Evolutionary conservation across 2,888 invertebrate species (phyloP).

Genomic region (Schizotus pectinicornis): DNA sequence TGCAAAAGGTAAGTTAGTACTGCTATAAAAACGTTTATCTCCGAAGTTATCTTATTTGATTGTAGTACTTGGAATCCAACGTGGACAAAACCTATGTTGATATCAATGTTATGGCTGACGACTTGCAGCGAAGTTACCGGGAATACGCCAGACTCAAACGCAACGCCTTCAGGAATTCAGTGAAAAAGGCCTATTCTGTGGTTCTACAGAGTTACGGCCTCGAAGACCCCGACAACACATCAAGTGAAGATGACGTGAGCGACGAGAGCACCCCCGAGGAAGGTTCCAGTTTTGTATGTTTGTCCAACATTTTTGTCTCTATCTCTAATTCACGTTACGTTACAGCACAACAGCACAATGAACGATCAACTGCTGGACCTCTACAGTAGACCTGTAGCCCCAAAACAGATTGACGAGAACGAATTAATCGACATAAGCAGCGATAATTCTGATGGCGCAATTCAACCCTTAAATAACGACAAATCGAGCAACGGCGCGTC

Average conservation of each 20-base stretch:
- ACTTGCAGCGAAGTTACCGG: slow-evolving; percentile 73
- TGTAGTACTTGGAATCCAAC: slow-evolving; percentile 79
- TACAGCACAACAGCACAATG: slow-evolving; percentile 37
- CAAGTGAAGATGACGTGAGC: slow-evolving; percentile 63
- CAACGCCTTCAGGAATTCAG: slow-evolving; percentile 77
- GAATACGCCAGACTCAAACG: slow-evolving; percentile 85
- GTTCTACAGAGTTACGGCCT: slow-evolving; percentile 73
- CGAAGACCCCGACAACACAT: slow-evolving; percentile 60
- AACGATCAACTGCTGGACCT: slow-evolving; percentile 60
- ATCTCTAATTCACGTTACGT: background rate
- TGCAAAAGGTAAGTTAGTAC: slow-evolving; percentile 58
- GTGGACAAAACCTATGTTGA: slow-evolving; percentile 81
- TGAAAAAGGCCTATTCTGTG: slow-evolving; percentile 78
- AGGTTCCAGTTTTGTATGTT: slow-evolving; percentile 11
- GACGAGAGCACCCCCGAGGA: slow-evolving; percentile 44
- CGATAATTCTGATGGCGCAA: slow-evolving; percentile 70
- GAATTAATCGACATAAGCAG: slow-evolving; percentile 83
- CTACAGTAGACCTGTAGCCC: slow-evolving; percentile 54
- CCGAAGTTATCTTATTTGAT: slow-evolving; percentile 26
- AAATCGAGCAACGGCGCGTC: slow-evolving; percentile 51
- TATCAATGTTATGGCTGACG: slow-evolving; percentile 83
- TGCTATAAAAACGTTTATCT: slow-evolving; percentile 8
- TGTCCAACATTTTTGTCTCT: slow-evolving; percentile 6
- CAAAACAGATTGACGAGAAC: slow-evolving; percentile 63
- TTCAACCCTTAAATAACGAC: slow-evolving; percentile 54